Conservation (phyloP, 2,888 invertebrate genomes). For the Zygaena filipendulae region DNA sequence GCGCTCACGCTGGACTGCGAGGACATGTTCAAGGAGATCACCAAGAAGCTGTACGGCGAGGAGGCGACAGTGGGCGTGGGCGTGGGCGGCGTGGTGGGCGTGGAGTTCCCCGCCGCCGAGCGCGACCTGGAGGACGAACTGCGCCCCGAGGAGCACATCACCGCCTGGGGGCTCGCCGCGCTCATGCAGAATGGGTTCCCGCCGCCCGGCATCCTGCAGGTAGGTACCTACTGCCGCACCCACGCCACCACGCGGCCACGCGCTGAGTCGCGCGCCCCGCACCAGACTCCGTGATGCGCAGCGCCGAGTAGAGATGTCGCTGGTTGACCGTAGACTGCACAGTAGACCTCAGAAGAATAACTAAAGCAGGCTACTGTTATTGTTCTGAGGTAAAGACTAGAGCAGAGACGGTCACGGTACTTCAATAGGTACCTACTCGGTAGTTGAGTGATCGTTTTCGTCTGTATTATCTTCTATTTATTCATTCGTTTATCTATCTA, state of each 20-base stretch:
- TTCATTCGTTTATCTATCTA: no score
- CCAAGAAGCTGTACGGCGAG: constrained; percentile 90
- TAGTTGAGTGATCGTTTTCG: no score
- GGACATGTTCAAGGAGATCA: constrained; percentile 93
- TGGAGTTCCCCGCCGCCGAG: constrained; percentile 56
- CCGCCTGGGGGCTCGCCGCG: constrained; percentile 79
- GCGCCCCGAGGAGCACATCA: constrained; percentile 78
- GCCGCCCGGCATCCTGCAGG: constrained; percentile 70
- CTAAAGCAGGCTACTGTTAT: no score
- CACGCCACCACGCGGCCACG: constrained; percentile 38
- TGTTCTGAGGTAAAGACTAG: no score
- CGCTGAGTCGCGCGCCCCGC: no score
- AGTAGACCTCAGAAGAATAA: no score
- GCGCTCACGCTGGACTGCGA: constrained; percentile 77
- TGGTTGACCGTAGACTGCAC: no score
- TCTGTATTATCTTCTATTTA: no score
- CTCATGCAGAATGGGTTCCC: constrained; percentile 81
- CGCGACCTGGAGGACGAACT: constrained; percentile 64
- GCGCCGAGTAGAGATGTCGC: no score
- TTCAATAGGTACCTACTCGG: no score
- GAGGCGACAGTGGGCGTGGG: constrained; percentile 69
- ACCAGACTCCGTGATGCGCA: no score
- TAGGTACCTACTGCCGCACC: constrained; percentile 20
- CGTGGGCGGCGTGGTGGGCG: constrained; percentile 68
- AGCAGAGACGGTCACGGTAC: no score